Evolutionary conservation across 2,888 invertebrate genomes (phyloP).

Genomic region (Caenorhabditis sp.): DNA sequence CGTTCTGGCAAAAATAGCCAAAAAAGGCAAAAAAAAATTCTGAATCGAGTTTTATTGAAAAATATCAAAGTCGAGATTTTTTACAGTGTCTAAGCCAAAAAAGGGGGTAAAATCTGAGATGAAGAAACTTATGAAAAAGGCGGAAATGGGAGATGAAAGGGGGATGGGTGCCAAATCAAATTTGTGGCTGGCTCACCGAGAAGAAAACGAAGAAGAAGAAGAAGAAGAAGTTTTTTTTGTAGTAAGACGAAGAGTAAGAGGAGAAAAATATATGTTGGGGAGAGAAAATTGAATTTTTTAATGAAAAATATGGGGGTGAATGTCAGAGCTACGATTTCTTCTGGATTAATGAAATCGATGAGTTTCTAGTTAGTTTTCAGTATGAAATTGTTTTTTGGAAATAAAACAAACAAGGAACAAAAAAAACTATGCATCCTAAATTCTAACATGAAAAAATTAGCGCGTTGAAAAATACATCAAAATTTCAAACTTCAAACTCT

Average conservation of each 20-base stretch:
- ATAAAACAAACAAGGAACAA: too few species aligned
- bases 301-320: background rate
- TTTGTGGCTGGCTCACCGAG: slow-evolving; percentile 4
- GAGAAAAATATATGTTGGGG: too few species aligned
- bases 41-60: too few species aligned
- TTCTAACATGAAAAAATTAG: too few species aligned
- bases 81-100: background rate
- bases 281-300: slow-evolving; percentile 1
- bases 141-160: background rate
- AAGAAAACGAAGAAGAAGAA: slow-evolving; percentile 2
- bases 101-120: background rate
- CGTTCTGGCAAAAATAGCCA: background rate
- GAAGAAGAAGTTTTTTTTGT: background rate
- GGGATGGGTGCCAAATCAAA: slow-evolving; percentile 11
- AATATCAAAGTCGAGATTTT: background rate
- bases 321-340: background rate
- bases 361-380: too few species aligned
- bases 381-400: too few species aligned
- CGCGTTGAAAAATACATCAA: too few species aligned
- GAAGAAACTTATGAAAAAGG: background rate
- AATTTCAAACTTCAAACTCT: too few species aligned
- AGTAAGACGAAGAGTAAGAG: background rate
- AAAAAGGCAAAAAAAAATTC: background rate
- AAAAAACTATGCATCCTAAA: too few species aligned
- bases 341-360: too few species aligned